Conservation (phyloP, 2,888 invertebrate genomes). For the Seira ritae region DNA sequence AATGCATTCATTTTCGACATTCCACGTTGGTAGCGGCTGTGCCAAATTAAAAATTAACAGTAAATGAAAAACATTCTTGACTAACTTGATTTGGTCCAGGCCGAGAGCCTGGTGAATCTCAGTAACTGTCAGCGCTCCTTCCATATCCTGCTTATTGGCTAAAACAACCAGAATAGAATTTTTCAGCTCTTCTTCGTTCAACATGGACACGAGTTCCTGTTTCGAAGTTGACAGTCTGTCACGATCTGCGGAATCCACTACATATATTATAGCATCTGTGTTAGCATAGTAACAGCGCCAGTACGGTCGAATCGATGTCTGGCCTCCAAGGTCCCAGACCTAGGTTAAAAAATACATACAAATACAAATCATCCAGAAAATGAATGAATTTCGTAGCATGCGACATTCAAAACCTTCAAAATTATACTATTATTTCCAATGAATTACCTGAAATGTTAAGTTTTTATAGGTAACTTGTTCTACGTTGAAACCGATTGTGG, state of each 20-base stretch:
- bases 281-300: constrained; percentile 99
- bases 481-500: constrained; percentile 99
- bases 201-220: constrained; percentile 85
- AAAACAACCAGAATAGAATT: constrained; percentile 96
- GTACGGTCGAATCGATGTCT: constrained; percentile 85
- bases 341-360: constrained; percentile 26
- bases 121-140: constrained; percentile 96
- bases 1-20: too few relatives aligned
- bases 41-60: too few relatives aligned
- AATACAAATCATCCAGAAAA: constrained; percentile 4
- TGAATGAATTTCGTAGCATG: neutral
- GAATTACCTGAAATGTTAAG: constrained; percentile 93
- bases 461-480: constrained; percentile 99
- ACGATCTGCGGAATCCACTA: constrained; percentile 98
- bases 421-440: neutral
- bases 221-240: constrained; percentile 99
- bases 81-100: constrained; percentile 79
- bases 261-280: constrained; percentile 99
- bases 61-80: neutral
- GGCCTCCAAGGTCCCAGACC: constrained; percentile 65
- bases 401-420: neutral
- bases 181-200: constrained; percentile 96
- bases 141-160: constrained; percentile 99
- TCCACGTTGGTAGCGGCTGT: too few relatives aligned
- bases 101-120: constrained; percentile 97